Evolutionary conservation across 1,140 invertebrate species (phyloP).

Genomic region (Zaprionus vittiger): DNA sequence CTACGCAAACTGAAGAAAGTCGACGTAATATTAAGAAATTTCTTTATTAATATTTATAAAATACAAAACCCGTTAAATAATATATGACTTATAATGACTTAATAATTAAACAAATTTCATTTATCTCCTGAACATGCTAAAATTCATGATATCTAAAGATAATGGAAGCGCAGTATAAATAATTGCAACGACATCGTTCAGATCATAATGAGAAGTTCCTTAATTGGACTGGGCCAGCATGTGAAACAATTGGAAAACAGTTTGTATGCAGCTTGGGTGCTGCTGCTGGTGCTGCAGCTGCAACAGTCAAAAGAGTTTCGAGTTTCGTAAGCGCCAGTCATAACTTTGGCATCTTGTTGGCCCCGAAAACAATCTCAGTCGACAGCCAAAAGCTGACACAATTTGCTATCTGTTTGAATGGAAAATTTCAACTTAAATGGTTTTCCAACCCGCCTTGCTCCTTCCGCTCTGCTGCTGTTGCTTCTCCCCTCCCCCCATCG

Average conservation of each 20-base stretch:
- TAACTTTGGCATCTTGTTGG: conserved; percentile 2
- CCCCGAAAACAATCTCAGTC: conserved; percentile 20
- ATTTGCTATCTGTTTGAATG: conserved; percentile 41
- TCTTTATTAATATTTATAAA: background rate
- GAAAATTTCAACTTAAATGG: conserved; percentile 40
- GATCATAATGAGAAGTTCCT: background rate
- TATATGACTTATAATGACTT: too few species aligned
- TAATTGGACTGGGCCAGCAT: background rate
- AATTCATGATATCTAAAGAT: background rate
- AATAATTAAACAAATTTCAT: background rate
- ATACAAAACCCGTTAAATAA: background rate
- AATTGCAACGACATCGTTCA: background rate
- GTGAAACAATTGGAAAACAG: conserved; percentile 10
- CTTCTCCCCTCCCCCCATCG: conserved; percentile 10
- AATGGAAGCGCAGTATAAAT: background rate
- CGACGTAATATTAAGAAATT: too few species aligned
- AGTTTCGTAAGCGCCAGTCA: conserved; percentile 15
- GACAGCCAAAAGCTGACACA: conserved; percentile 42
- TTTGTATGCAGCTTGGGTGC: background rate
- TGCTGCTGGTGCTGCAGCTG: background rate
- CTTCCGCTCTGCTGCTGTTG: background rate
- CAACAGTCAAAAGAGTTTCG: background rate
- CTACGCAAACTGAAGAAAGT: too few species aligned
- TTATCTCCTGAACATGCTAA: background rate
- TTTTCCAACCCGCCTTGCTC: background rate